Percentiles rank a stretch among this genome's conserved stretches.
Evolutionary conservation across 2,113 vertebrate species (phyloP).

Genomic region (Hippocampus barbouri): DNA sequence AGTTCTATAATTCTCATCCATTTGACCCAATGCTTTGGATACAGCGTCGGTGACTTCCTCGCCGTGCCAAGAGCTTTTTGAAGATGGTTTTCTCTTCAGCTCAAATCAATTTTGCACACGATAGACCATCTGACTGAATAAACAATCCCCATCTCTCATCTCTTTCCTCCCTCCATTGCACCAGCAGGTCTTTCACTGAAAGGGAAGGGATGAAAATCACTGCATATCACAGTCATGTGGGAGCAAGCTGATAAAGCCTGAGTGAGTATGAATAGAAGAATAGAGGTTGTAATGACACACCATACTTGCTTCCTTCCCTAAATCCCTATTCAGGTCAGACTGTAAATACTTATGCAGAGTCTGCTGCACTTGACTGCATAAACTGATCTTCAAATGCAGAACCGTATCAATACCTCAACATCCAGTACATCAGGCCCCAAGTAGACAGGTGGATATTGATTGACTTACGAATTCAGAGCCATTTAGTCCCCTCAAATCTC

Average conservation of each 20-base stretch:
- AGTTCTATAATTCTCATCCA: not conserved
- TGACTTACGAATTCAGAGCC: conserved; percentile 50
- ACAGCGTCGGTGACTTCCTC: conserved; percentile 21
- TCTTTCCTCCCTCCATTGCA: conserved; percentile 24
- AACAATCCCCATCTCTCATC: conserved; percentile 43
- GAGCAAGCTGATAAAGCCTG: conserved; percentile 24
- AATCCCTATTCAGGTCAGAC: conserved; percentile 40
- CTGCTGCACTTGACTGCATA: conserved; percentile 37
- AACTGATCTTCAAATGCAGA: conserved; percentile 38
- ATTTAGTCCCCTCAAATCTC: conserved; percentile 34
- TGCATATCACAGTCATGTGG: conserved; percentile 54
- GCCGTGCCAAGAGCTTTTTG: conserved; percentile 33
- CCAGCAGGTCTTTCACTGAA: conserved; percentile 42
- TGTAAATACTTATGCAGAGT: conserved; percentile 48
- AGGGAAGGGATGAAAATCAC: conserved; percentile 46
- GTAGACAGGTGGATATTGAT: conserved; percentile 43
- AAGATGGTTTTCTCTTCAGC: conserved; percentile 38
- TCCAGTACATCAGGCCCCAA: conserved; percentile 20
- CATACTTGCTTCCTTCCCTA: conserved; percentile 23
- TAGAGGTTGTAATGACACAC: conserved; percentile 47
- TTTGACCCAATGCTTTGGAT: conserved; percentile 2
- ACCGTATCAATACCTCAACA: conserved; percentile 40
- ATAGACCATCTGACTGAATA: conserved; percentile 55
- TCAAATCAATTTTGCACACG: conserved; percentile 49
- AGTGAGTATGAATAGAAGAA: conserved; percentile 41